A percentile compares a stretch with the other conserved stretches of the same genome.
Conservation (phyloP, 1,140 invertebrate genomes). For the Phocides pigmalion region DNA sequence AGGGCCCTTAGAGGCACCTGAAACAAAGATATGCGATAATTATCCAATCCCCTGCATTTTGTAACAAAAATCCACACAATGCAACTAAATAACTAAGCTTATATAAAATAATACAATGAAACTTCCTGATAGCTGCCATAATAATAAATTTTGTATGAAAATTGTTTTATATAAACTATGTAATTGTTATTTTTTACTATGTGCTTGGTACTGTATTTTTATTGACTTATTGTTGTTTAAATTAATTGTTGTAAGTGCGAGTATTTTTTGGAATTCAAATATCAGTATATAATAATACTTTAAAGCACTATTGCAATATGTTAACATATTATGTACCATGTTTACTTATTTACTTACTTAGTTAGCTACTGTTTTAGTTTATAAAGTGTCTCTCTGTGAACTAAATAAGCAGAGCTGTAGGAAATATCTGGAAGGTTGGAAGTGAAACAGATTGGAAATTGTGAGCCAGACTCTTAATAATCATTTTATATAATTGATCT, state of each 20-base stretch:
- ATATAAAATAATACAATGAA: slow-evolving; percentile 5
- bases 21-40: neutral
- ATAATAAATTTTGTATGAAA: slow-evolving; percentile 25
- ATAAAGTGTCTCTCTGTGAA: neutral
- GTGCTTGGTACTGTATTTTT: slow-evolving; percentile 26
- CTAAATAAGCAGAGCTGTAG: neutral
- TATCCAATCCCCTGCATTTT: neutral
- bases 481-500: slow-evolving; percentile 44
- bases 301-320: neutral
- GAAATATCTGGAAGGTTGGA: neutral
- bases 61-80: neutral
- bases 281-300: neutral
- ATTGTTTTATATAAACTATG: slow-evolving; percentile 28
- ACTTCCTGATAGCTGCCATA: slow-evolving; percentile 32
- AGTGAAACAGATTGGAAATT: neutral
- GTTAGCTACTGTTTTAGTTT: neutral
- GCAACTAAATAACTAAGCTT: slow-evolving; percentile 11
- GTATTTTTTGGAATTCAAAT: slow-evolving; percentile 5
- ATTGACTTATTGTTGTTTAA: slow-evolving; percentile 16
- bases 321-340: slow-evolving; percentile 1
- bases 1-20: slow-evolving; percentile 8
- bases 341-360: neutral
- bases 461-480: slow-evolving; percentile 27
- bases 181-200: slow-evolving; percentile 19
- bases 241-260: slow-evolving; percentile 25